Base-by-base conservation (phyloP, 2,888 invertebrate genomes). In the Andrena trimmerana region DNA sequence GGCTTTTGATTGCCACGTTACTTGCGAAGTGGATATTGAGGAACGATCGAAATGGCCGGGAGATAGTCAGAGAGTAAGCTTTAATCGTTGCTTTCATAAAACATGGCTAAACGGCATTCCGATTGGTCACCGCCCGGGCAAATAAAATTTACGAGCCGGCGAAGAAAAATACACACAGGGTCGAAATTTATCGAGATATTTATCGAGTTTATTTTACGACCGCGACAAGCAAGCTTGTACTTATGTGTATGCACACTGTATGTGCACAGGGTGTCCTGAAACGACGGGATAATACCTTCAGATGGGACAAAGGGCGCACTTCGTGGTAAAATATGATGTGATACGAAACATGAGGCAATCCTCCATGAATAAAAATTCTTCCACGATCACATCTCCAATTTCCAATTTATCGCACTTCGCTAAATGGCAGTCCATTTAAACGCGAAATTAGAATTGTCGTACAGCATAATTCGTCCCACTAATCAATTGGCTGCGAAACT, bases 111-210 rank as follows among this genome's bases (percentile, higher is more conserved):
- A 71, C 76, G 74, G 60, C 65, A 60, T 65, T 68, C 48, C 62
- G 71, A 78, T 84, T 78, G 81, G 67, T 62, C 52, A 65, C 10
- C 54, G 62, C 60, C 24, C 57, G 29, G 27, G 33, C 70, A 48
- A 86, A 79, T 86, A 78, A 86, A 81, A 86, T 86, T 86, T 81
- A 86, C 57, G 67, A n/a, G 13, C 31, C 50, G 52, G 31, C 69
- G 84, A 78, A 84, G 86, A 82, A 84, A 86, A 86, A 84, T 84
- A 77, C 62, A 75, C 63, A 73, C 33, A 50, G 48, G 13, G 36
- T 75, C 69, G 63, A 75, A 82, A 86, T 84, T 86, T 82, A 86
- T 86, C 79, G 79, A 27, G 84, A 78, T 82, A 80, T 82, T 79
- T 81, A 84, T 84, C 68, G 71, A 54, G 29, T 60, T 57, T 84